Conservation (phyloP, 2,888 invertebrate species). For the Phorcus lineatus region DNA sequence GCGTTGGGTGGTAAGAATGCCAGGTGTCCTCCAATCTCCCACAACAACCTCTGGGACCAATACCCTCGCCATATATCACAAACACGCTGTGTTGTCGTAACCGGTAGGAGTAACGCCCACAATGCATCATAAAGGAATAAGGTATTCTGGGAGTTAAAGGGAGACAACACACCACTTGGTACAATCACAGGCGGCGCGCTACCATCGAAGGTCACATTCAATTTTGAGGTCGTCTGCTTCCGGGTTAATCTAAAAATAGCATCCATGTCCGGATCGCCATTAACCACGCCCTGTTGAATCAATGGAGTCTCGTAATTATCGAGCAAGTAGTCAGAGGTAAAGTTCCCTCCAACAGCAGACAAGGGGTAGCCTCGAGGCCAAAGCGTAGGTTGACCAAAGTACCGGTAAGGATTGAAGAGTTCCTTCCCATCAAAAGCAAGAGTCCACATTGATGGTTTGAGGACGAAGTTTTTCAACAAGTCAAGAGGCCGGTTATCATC, state of each 20-base stretch:
- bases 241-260: slow-evolving; percentile 62
- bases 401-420: slow-evolving; percentile 28
- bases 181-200: slow-evolving; percentile 54
- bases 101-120: slow-evolving; percentile 58
- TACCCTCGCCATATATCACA: slow-evolving; percentile 65
- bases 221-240: slow-evolving; percentile 23
- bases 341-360: slow-evolving; percentile 32
- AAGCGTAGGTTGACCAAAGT: slow-evolving; percentile 63
- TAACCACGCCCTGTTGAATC: slow-evolving; percentile 63
- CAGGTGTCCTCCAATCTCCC: slow-evolving; percentile 50
- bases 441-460: not conserved
- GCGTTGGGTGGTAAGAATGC: slow-evolving; percentile 52
- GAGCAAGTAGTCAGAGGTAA: slow-evolving; percentile 32
- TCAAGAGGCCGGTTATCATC: slow-evolving; percentile 33
- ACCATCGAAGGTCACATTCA: slow-evolving; percentile 54
- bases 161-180: slow-evolving; percentile 51
- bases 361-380: slow-evolving; percentile 68
- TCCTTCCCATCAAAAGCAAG: not conserved
- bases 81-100: slow-evolving; percentile 50
- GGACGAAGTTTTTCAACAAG: slow-evolving; percentile 21
- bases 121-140: slow-evolving; percentile 56
- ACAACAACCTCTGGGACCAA: slow-evolving; percentile 59
- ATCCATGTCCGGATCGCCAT: slow-evolving; percentile 67
- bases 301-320: slow-evolving; percentile 40
- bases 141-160: slow-evolving; percentile 66